Evolutionary conservation across 2,113 vertebrate genomes (phyloP).

Genomic region (Phalacrocorax aristotelis): DNA sequence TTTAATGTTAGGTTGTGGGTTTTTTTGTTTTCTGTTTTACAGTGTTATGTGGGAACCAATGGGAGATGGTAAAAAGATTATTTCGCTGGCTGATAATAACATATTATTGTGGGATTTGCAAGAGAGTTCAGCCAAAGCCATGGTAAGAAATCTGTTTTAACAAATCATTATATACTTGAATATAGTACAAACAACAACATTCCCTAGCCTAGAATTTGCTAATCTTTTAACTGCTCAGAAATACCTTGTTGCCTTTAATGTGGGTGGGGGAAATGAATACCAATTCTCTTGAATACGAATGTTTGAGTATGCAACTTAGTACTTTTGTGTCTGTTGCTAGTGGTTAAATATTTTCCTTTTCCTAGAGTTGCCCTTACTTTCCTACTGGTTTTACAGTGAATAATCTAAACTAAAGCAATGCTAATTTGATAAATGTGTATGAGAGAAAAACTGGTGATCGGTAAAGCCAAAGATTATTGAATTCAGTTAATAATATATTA

Average conservation of each 20-base stretch:
- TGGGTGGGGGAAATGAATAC: background rate
- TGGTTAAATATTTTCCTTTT: background rate
- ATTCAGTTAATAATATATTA: background rate
- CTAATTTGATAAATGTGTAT: background rate
- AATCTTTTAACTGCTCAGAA: background rate
- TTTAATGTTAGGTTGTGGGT: background rate
- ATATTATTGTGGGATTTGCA: conserved; percentile 94
- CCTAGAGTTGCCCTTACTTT: background rate
- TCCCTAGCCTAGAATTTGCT: background rate
- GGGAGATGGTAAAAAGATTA: conserved; percentile 90
- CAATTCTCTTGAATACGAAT: background rate
- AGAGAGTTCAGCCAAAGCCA: conserved; percentile 87
- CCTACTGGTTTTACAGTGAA: background rate
- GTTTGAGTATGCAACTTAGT: background rate
- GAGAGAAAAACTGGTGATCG: background rate
- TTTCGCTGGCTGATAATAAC: conserved; percentile 93
- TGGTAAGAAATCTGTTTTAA: conserved; percentile 75
- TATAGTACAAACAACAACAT: background rate
- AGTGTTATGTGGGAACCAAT: conserved; percentile 96
- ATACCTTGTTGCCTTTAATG: background rate
- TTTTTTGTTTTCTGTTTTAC: conserved; percentile 26
- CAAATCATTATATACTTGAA: background rate
- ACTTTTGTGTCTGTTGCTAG: background rate
- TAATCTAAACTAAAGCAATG: background rate
- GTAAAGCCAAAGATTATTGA: background rate